phyloP scores from a whole-genome alignment of 2,888 invertebrate species.

The Pachymerium ferrugineum region DNA sequence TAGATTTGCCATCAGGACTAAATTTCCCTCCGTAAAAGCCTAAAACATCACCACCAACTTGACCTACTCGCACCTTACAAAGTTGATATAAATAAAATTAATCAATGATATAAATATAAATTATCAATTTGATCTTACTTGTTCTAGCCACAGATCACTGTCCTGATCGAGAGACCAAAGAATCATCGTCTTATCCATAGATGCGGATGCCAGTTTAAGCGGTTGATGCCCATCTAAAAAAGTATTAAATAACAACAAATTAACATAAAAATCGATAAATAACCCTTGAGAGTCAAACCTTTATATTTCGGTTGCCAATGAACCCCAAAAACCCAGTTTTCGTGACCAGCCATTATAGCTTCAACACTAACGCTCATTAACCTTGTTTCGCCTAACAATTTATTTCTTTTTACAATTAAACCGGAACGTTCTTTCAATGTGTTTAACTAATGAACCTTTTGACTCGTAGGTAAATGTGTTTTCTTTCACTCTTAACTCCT shows the following conservation, averaged over 20 bases:
- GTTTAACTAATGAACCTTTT: not conserved
- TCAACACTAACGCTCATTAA: constrained; percentile 66
- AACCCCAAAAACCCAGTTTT: constrained; percentile 90
- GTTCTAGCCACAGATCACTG: constrained; percentile 73
- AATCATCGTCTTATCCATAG: constrained; percentile 86
- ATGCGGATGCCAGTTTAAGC: constrained; percentile 66
- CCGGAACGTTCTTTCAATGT: not conserved
- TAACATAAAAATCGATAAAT: not conserved
- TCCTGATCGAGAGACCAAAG: constrained; percentile 70
- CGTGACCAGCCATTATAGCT: constrained; percentile 83
- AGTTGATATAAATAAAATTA: not conserved
- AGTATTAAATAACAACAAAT: not conserved
- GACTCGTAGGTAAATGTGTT: constrained; percentile 36
- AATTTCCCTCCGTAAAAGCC: constrained; percentile 88
- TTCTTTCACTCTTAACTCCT: constrained; percentile 42
- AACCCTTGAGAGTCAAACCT: not conserved
- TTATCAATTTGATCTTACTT: constrained; percentile 47
- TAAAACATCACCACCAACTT: constrained; percentile 87
- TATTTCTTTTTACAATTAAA: constrained; percentile 18
- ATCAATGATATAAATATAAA: not conserved
- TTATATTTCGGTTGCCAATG: constrained; percentile 62
- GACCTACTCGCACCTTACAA: constrained; percentile 63
- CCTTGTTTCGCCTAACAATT: constrained; percentile 28
- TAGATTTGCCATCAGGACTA: constrained; percentile 60
- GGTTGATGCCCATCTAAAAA: not conserved